phyloP scores from a whole-genome alignment of 2,888 invertebrate species.

The Schizotus pectinicornis region DNA sequence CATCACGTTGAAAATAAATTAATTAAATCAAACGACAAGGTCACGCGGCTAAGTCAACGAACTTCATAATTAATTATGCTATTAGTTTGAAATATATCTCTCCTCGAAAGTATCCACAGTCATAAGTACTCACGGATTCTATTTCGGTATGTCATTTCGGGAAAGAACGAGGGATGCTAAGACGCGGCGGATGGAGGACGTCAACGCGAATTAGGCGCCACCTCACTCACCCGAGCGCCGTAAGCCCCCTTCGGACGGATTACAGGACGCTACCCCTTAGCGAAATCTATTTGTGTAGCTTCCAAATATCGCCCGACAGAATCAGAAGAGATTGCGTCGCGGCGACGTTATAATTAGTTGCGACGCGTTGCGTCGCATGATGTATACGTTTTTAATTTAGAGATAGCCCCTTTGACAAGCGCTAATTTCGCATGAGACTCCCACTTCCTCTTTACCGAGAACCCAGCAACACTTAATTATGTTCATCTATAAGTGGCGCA shows the following conservation, averaged over 20 bases:
- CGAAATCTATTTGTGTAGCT: neutral
- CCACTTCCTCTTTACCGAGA: constrained; percentile 18
- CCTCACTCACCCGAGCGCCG: constrained; percentile 59
- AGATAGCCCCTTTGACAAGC: constrained; percentile 50
- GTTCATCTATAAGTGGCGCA: neutral
- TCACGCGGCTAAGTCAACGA: constrained; percentile 18
- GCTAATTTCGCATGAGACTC: constrained; percentile 55
- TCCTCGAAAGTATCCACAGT: constrained; percentile 9
- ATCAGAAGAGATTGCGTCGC: neutral
- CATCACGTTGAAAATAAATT: no score
- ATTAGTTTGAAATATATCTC: constrained; percentile 31
- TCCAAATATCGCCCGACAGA: neutral
- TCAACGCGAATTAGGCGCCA: constrained; percentile 64
- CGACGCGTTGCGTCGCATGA: constrained; percentile 31
- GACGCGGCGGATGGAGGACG: constrained; percentile 59
- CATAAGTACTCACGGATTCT: constrained; percentile 10
- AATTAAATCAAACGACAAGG: neutral
- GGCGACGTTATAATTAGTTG: constrained; percentile 25
- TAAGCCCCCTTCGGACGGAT: constrained; percentile 44
- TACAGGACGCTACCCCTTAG: constrained; percentile 34
- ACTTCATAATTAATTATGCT: constrained; percentile 30
- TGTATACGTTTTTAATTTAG: constrained; percentile 51
- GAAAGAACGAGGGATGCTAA: constrained; percentile 32
- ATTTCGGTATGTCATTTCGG: constrained; percentile 11
- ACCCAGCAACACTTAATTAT: neutral